These are phyloP conservation scores for Cyprinodon brontotheroides DNA, from an alignment of 2,113 vertebrate genomes.

Conservation along the genomic window DNA sequence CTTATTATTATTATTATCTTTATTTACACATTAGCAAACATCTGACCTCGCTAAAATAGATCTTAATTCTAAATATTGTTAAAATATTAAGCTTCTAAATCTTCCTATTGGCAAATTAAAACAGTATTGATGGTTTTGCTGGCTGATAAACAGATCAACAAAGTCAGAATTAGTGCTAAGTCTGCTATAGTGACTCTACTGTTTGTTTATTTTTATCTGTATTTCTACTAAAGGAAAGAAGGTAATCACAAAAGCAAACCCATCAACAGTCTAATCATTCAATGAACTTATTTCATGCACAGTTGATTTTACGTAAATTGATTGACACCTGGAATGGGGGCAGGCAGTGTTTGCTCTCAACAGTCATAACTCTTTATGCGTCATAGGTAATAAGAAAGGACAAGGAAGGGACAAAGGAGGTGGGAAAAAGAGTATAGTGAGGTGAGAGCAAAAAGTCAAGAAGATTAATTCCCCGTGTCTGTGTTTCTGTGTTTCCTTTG, in stretches of 20 bases:
- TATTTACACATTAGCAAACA: conserved; percentile 12
- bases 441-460: background rate
- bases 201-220: conserved; percentile 43
- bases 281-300: conserved; percentile 88
- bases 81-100: conserved; percentile 55
- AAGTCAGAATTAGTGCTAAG: conserved; percentile 72
- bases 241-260: conserved; percentile 72
- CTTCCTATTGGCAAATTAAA: conserved; percentile 61
- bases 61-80: conserved; percentile 61
- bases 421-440: conserved; percentile 14
- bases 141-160: conserved; percentile 69
- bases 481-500: conserved; percentile 16
- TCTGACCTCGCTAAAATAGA: conserved; percentile 10
- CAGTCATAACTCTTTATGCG: conserved; percentile 84
- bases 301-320: conserved; percentile 92
- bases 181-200: conserved; percentile 72
- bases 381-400: conserved; percentile 57
- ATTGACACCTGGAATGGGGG: conserved; percentile 85
- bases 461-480: conserved; percentile 4
- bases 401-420: conserved; percentile 52
- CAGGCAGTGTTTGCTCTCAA: conserved; percentile 78
- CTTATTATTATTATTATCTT: conserved; percentile 26
- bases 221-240: conserved; percentile 69
- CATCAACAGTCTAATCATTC: conserved; percentile 77
- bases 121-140: conserved; percentile 71